Percentiles rank a stretch among this genome's conserved stretches.
Evolutionary conservation across 2,113 vertebrate species (phyloP).

Genomic region (Melospiza georgiana): DNA sequence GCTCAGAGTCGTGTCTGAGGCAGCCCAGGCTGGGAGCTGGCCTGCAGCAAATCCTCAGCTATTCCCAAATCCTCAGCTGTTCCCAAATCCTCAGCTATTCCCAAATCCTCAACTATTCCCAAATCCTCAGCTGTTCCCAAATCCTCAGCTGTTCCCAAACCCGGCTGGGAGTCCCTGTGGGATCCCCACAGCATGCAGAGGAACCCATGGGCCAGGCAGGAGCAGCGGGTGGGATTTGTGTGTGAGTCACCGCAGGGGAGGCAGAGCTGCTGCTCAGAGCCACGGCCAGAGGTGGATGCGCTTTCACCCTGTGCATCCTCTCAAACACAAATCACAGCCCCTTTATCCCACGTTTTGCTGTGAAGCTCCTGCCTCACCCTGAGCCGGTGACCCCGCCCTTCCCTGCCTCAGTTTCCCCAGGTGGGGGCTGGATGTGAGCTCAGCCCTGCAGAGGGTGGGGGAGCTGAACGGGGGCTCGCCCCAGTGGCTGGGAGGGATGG

Average conservation of each 20-base stretch:
- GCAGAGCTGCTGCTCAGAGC: neutral
- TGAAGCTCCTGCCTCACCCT: neutral
- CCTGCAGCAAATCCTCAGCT: neutral
- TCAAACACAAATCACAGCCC: neutral
- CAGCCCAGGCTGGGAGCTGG: neutral
- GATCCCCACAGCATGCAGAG: fast-evolving
- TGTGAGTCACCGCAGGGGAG: neutral
- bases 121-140: too few species aligned
- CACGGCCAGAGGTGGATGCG: fast-evolving
- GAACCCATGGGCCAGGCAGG: neutral
- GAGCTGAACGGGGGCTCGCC: neutral
- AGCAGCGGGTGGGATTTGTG: neutral
- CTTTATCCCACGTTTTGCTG: neutral
- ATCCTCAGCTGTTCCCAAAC: neutral
- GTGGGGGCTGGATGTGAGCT: neutral
- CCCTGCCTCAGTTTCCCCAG: neutral
- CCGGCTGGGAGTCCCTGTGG: fast-evolving
- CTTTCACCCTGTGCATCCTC: neutral
- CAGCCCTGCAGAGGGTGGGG: neutral
- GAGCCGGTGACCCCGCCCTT: neutral
- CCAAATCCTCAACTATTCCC: too few species aligned
- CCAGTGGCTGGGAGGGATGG: neutral
- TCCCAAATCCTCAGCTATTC: neutral
- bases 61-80: neutral
- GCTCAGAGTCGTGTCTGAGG: neutral